Conservation (phyloP, 2,113 vertebrate species). For the Fulmarus glacialis region DNA sequence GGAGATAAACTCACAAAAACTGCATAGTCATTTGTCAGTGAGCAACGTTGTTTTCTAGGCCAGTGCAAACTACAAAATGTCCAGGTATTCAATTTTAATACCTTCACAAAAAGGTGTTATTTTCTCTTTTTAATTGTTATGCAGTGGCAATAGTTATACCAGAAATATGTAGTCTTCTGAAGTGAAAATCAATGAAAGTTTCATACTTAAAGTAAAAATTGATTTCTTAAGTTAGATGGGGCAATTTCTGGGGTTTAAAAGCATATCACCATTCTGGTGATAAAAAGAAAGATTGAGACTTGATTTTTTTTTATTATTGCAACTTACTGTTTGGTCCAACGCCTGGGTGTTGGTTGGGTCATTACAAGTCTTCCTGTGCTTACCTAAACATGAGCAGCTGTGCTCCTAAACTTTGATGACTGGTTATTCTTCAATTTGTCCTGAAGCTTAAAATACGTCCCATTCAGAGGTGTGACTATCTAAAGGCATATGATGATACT, state of each 20-base stretch:
- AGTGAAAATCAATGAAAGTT: constrained; percentile 65
- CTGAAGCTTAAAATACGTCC: background rate
- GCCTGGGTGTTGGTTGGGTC: background rate
- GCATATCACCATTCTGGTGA: background rate
- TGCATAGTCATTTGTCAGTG: constrained; percentile 69
- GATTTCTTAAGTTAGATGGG: constrained; percentile 57
- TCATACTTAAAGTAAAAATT: constrained; percentile 59
- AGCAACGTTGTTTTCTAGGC: constrained; percentile 59
- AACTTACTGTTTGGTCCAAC: background rate
- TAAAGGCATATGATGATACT: background rate
- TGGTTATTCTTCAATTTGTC: background rate
- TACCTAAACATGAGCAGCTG: background rate
- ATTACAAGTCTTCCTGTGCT: background rate
- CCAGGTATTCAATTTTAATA: constrained; percentile 59
- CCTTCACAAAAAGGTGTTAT: constrained; percentile 16
- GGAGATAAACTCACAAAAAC: constrained; percentile 54
- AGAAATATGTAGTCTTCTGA: constrained; percentile 55
- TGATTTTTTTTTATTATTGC: background rate
- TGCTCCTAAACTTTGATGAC: background rate
- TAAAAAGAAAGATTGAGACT: background rate
- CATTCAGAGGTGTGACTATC: background rate
- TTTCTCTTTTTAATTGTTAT: constrained; percentile 60
- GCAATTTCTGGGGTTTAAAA: constrained; percentile 16
- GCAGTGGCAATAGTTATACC: constrained; percentile 50
- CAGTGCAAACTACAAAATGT: constrained; percentile 38